These are phyloP conservation scores for Caradrina clavipalpis DNA, from an alignment of 2,888 invertebrate genomes.

Conservation along the genomic window DNA sequence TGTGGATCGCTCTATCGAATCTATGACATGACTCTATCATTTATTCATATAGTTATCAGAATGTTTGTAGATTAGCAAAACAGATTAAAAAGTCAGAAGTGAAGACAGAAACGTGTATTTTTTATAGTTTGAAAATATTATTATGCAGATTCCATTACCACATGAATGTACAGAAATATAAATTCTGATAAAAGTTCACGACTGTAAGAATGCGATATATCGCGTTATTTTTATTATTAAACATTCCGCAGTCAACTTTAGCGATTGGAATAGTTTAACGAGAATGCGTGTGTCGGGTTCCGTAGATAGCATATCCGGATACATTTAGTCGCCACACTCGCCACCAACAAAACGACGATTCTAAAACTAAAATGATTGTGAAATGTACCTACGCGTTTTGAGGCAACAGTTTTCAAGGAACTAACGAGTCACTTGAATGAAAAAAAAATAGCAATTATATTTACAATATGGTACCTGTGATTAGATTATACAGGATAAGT, in stretches of 20 bases:
- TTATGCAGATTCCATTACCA: background rate
- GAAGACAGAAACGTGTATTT: background rate
- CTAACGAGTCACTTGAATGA: background rate
- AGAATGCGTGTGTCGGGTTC: constrained; percentile 36
- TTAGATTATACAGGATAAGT: no score
- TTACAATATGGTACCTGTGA: no score
- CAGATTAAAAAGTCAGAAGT: background rate
- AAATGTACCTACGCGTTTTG: background rate
- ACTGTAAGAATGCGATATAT: constrained; percentile 17
- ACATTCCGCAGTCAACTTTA: constrained; percentile 29
- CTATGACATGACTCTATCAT: background rate
- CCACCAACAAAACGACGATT: constrained; percentile 3
- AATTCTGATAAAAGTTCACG: constrained; percentile 13
- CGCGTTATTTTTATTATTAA: constrained; percentile 39
- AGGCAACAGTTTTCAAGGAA: background rate
- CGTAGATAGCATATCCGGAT: constrained; percentile 15
- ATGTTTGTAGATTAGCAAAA: constrained; percentile 12
- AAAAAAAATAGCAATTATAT: background rate
- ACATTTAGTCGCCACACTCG: no score
- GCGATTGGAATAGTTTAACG: constrained; percentile 49
- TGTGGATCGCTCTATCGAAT: background rate
- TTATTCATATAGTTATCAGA: constrained; percentile 16
- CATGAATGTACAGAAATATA: constrained; percentile 5
- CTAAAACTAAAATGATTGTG: constrained; percentile 12
- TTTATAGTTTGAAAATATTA: background rate